Evolutionary conservation across 1,140 invertebrate genomes (phyloP), one percentile per base, ranked within the genome.

Genomic region (Drosophila saltans): DNA sequence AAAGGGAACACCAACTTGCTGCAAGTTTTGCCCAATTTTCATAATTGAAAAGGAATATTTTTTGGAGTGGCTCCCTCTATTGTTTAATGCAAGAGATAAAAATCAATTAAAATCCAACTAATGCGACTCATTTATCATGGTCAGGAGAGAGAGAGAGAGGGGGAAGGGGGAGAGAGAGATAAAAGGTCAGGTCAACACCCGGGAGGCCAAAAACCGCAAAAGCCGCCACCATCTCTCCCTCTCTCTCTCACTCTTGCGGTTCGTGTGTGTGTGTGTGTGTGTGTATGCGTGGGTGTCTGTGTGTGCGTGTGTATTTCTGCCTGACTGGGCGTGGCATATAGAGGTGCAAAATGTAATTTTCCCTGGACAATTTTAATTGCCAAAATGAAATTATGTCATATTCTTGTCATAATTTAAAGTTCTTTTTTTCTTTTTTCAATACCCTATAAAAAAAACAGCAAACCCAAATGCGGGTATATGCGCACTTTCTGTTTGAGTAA

Each of bases 81-180:
- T 48, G 57, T 63, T 45, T 36, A 70, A 68, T 75, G 63, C 67
- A 72, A 66, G 59, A 79, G 75, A 76, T 79, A 78, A 77, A 36
- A 84, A 89, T 90, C 84, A 89, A 90, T 89, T 89, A 89, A 89
- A 89, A 79, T 58, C 78, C 80, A 89, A 89, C 84, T 89, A 89
- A 89, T 89, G 84, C 66, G 67, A 69, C 69, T 73, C 84, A 88
- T 88, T 88, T 89, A 89, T 84, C 84, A 83, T 80, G 74, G 69
- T 62, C 71, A 64, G 24, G 45, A 72, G 9, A 62, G 10, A 11
- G 9, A 62, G 10, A 11, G 43, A 75, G n/a, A 21, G n/a, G 3
- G 7, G 16, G 16, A 16, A 16, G 16, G 16, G 16, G 16, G 16
- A 16, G 16, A 7, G 7, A 24, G 45, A 43, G 41, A 2, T 2